Percentiles rank a stretch among this genome's conserved stretches.
Evolutionary conservation across 2,113 vertebrate species (phyloP).

Genomic region (Fulica atra): DNA sequence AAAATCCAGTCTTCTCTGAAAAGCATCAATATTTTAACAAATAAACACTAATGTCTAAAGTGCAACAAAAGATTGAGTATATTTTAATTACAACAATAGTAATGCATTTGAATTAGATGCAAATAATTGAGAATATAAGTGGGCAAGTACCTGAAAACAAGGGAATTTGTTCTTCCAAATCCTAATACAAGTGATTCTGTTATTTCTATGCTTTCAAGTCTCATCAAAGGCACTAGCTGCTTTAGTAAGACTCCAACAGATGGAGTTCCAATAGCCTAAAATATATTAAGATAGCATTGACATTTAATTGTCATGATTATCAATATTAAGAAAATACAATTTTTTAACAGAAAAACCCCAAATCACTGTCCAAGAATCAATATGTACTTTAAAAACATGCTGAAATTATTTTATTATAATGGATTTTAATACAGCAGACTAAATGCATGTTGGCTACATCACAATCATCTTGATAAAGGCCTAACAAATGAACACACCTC

Average conservation of each 20-base stretch:
- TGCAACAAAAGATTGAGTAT: neutral
- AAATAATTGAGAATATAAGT: conserved; percentile 14
- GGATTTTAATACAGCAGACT: neutral
- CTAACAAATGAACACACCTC: neutral
- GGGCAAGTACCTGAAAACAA: conserved; percentile 93
- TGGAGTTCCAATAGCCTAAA: conserved; percentile 94
- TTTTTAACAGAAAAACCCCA: neutral
- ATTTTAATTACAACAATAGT: neutral
- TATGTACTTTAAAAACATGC: neutral
- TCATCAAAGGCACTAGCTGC: conserved; percentile 96
- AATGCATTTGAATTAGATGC: neutral
- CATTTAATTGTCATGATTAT: neutral
- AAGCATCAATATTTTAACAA: neutral
- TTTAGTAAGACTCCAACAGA: conserved; percentile 95
- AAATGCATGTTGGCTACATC: neutral
- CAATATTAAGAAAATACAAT: neutral
- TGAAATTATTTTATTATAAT: neutral
- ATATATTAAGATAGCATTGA: conserved; percentile 37
- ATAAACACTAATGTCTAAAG: neutral
- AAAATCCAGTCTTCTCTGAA: neutral
- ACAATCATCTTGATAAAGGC: neutral
- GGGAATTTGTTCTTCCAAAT: conserved; percentile 95
- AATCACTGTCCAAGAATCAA: neutral
- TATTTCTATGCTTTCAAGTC: conserved; percentile 96
- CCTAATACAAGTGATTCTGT: conserved; percentile 96